A percentile compares a stretch with the other conserved stretches of the same genome.
Evolutionary conservation across 2,113 vertebrate species (phyloP).

Genomic region (Dasyurus viverrinus): DNA sequence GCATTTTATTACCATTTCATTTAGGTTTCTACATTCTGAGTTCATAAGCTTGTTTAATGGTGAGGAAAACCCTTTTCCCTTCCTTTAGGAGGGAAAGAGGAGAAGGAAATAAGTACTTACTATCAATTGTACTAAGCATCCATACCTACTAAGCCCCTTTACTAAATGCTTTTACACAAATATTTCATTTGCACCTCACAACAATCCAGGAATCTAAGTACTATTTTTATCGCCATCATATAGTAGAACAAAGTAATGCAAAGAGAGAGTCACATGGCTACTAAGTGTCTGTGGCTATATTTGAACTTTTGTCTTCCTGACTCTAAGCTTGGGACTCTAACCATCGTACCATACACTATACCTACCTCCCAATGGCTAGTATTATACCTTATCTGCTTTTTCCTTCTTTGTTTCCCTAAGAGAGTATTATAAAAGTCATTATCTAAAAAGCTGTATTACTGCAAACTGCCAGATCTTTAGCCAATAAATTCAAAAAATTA

Average conservation of each 20-base stretch:
- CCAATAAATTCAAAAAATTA: slow-evolving; percentile 58
- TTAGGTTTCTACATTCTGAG: background rate
- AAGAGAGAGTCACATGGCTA: background rate
- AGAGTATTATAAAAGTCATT: slow-evolving; percentile 18
- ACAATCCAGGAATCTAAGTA: background rate
- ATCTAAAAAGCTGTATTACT: slow-evolving; percentile 51
- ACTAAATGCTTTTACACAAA: background rate
- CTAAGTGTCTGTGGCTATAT: background rate
- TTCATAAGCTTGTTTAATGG: background rate
- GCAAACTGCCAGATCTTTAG: slow-evolving; percentile 13
- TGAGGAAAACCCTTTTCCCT: background rate
- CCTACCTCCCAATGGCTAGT: slow-evolving; percentile 4
- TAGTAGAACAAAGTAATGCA: background rate
- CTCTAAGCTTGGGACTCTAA: background rate
- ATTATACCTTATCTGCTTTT: slow-evolving; percentile 43
- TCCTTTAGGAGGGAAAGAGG: background rate
- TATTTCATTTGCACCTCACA: background rate
- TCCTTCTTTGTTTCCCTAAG: slow-evolving; percentile 36
- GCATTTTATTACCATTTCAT: slow-evolving; percentile 7
- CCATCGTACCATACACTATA: background rate
- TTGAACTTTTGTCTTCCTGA: background rate
- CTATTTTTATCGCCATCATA: background rate
- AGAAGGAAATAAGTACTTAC: background rate
- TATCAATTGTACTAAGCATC: background rate
- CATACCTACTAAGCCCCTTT: background rate